Evolutionary conservation across 2,113 vertebrate genomes (phyloP), one percentile per base, ranked within the genome.

Genomic region (Perca schrenkii): DNA sequence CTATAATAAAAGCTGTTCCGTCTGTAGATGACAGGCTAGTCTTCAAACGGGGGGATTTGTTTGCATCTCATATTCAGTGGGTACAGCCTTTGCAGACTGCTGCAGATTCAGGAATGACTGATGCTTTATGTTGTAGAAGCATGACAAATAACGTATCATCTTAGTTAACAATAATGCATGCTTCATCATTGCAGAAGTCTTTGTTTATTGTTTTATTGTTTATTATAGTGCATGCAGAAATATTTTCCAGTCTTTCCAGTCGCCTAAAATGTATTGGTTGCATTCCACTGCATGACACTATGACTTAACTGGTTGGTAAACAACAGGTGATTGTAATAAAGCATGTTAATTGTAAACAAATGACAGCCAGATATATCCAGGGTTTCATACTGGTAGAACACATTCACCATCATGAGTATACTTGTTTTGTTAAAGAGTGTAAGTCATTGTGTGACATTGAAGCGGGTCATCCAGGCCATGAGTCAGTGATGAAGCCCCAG

Each of bases 251-350:
- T 10, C 40, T 43, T 43, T 43, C 28, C 28, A 28, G 28, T 28
- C 10, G 5, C 7, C 16, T 8, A 28, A 54, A 0, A 46, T 73
- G 14, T 31, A 22, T 53, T 60, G 52, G n/a, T n/a, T 74, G 49
- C 73, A 78, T 75, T 81, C 60, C 2, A 46, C 71, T 56, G 28
- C 72, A 61, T 65, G 65, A n/a, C 53, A 57, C n/a, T 34, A 17
- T 3, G 11, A 16, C 40, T 25, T 58, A 5, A 56, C 19, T 21
- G 21, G 8, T 8, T 17, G 14, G 60, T 79, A 70, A 79, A 83
- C 80, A 82, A 36, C 64, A 71, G 73, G 75, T 60, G 62, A 68
- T 65, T 76, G 63, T 49, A 76, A 73, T 72, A 47, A 87, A 80
- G 46, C n/a, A 40, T 52, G 16, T 28, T 74, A 53, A 79, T 67